Evolutionary conservation across 2,888 invertebrate genomes (phyloP).

Genomic region (Electrophaes corylata): DNA sequence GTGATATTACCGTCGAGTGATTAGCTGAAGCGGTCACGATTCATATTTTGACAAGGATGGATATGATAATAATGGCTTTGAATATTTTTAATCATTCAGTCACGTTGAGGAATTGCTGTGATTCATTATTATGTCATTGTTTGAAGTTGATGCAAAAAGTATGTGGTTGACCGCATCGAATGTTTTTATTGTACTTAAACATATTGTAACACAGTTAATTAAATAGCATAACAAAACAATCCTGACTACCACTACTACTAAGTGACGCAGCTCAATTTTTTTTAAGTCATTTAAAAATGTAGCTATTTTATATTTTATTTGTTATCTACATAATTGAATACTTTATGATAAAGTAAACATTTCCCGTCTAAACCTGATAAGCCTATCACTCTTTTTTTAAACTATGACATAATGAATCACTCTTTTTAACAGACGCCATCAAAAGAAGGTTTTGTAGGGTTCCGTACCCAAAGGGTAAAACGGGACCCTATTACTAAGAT

Average conservation of each 20-base stretch:
- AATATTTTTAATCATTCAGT: slow-evolving; percentile 26
- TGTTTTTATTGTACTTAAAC: too few species aligned
- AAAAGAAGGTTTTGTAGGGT: too few species aligned
- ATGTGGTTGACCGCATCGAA: not conserved
- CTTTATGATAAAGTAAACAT: not conserved
- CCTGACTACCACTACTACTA: too few species aligned
- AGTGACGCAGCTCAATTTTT: too few species aligned
- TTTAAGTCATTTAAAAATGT: too few species aligned
- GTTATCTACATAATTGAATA: not conserved
- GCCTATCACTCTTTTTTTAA: not conserved
- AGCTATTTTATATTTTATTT: too few species aligned
- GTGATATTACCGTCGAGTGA: slow-evolving; percentile 50
- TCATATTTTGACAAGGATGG: slow-evolving; percentile 34
- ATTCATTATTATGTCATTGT: slow-evolving; percentile 18
- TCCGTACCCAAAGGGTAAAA: too few species aligned
- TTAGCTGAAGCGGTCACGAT: slow-evolving; percentile 63
- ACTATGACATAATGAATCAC: not conserved
- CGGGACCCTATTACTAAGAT: too few species aligned
- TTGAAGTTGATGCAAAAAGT: not conserved
- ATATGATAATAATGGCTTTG: slow-evolving; percentile 28
- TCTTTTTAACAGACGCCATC: too few species aligned
- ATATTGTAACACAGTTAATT: too few species aligned
- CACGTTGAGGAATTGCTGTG: slow-evolving; percentile 17
- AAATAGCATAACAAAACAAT: too few species aligned
- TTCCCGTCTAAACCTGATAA: not conserved